Evolutionary conservation across 2,797 vertebrate species (phyloP), one percentile per base, ranked within the genome.

Genomic region (Allochrocebus solatus): DNA sequence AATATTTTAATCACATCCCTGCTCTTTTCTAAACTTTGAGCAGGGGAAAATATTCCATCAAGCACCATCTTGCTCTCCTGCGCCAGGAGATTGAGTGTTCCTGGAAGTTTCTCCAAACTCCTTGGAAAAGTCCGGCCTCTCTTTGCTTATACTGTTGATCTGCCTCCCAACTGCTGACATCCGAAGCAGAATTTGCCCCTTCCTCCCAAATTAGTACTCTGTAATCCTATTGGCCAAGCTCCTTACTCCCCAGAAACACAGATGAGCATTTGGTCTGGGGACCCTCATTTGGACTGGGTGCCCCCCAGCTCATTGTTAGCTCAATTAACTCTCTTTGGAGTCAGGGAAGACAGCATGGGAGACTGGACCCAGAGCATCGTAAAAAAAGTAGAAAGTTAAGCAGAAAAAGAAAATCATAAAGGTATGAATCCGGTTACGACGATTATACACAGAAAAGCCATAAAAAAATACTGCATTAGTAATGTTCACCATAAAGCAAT

Each of bases 1-100:
- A 98, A 99, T 99, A 98, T 99, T 99, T 99, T 99, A 99, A 99
- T 99, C 99, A 98, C 98, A 98, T 98, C 97, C 98, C 97, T 85
- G 57, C 95, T 97, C 98, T 97, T 95, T 93, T 86, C 97, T 97
- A 98, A 98, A 98, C 98, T 98, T 97, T 78, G 81, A 98, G 96
- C 95, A 96, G 92, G 59, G 80, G 96, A 90, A 98, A 98, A 97
- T 97, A 98, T 96, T 96, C 95, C 95, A 93, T 61, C 96, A 98
- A 46, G 57, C 89, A 61, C 84, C 72, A 84, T 43, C 21, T 24
- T 0, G 1, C 59, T 96, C 83, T 33, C 1, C 33, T 50, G 96
- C 2, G 59, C 95, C 95, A 92, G 53, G 43, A 94, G 95, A 97
- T 6, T 67, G 72, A 83, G 43, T 48, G 64, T 39, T 75, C 87